These are phyloP conservation scores for Drosophila parthenogenetica DNA, from an alignment of 2,888 invertebrate species.

Conservation along the genomic window DNA sequence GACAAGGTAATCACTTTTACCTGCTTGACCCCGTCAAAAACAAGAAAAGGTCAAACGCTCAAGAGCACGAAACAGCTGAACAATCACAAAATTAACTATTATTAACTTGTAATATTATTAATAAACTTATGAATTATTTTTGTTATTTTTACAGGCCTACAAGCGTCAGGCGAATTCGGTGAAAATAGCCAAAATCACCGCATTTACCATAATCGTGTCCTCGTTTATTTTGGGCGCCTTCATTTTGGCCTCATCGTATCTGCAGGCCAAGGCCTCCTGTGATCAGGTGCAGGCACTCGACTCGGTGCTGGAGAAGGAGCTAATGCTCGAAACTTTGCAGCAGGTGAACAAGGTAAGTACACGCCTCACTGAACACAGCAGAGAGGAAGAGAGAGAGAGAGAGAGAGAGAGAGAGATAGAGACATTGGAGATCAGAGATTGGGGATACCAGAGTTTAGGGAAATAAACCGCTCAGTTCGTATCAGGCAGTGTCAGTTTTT, in stretches of 20 bases:
- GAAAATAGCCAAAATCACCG: conserved; percentile 94
- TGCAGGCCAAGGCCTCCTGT: conserved; percentile 92
- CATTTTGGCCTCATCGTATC: conserved; percentile 93
- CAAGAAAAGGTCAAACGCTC: conserved; percentile 41
- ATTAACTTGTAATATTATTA: conserved; percentile 32
- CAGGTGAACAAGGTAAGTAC: conserved; percentile 87
- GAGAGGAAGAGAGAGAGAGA: no score
- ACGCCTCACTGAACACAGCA: conserved; percentile 51
- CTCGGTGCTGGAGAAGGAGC: conserved; percentile 89
- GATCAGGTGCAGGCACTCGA: conserved; percentile 90
- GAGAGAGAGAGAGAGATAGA: no score
- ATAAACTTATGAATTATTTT: conserved; percentile 35
- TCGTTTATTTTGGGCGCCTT: conserved; percentile 93
- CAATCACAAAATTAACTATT: conserved; percentile 12
- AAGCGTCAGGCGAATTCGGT: conserved; percentile 91
- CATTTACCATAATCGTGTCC: conserved; percentile 92
- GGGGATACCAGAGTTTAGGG: conserved; percentile 7
- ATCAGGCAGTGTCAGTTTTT: conserved; percentile 53
- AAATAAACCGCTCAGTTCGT: conserved; percentile 39
- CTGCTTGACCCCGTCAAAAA: conserved; percentile 15
- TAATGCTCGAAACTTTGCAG: conserved; percentile 89
- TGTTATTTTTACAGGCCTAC: conserved; percentile 89
- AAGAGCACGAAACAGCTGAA: conserved; percentile 51
- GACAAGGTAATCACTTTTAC: conserved; percentile 62
- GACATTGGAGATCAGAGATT: conserved; percentile 8